Evolutionary conservation across 2,113 vertebrate genomes (phyloP), one percentile per base, ranked within the genome.

Genomic region (Monarcha castaneiventris): DNA sequence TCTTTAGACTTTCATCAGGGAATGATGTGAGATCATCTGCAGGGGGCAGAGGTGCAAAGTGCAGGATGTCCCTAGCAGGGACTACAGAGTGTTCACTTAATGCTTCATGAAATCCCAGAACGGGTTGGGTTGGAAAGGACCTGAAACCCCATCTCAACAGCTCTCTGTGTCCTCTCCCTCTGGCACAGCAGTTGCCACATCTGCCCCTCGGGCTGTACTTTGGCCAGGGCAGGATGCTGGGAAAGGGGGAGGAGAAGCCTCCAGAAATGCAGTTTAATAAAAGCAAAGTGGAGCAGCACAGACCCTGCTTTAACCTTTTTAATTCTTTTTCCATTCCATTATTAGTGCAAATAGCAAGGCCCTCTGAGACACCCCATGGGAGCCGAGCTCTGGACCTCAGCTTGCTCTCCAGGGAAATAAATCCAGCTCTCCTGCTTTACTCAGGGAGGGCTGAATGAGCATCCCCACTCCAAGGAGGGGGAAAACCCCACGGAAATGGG

Each of bases 301-400:
- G 54, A 10, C 43, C 25, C 67, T 72, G 63, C 81, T 93, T 93
- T 92, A 93, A 93, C 89, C 86, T 94, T 92, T 93, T 32, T 18
- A 68, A 77, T 79, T 88, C 63, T 80, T 79, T 84, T 32, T 64
- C 87, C 83, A 32, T 84, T 71, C 75, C 75, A 67, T 93, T 96
- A 90, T 89, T 49, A 93, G 93, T 75, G 92, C 93, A 91, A 90
- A 95, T 71, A 96, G 66, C 77, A 91, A 56, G 44, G 75, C 39
- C 44, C 21, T 3, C 1, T 51, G 84, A 92, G 79, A 49, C 13
- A n/a, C 29, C 35, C 35, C 71, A 48, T 7, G 5, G 0, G 73
- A 90, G 91, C 43, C 11, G 7, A 94, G 89, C 86, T 94, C 74
- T 55, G 84, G 73, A 62, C 79, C 79, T 67, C 72, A 84, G 59